Conservation (phyloP, 2,797 vertebrate species). For the Gymnoscopelus microlampas region DNA sequence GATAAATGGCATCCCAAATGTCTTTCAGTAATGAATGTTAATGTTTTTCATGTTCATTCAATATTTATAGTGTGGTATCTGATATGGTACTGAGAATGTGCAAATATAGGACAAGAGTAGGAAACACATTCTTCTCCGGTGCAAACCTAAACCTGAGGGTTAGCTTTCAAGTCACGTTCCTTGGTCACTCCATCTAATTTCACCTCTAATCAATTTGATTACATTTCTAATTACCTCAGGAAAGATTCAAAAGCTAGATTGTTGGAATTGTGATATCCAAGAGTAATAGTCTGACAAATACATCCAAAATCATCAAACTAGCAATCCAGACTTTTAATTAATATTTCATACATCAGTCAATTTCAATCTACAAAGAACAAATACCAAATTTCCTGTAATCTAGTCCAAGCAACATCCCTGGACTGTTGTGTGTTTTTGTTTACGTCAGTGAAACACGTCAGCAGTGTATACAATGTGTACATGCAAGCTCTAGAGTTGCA, state of each 20-base stretch:
- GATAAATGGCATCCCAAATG: constrained; percentile 1
- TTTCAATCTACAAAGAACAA: too few species aligned
- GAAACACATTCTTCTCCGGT: constrained; percentile 40
- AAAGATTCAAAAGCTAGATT: not conserved
- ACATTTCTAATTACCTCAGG: constrained; percentile 7
- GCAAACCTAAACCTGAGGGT: constrained; percentile 60
- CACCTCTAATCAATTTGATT: constrained; percentile 37
- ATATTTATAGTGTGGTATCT: constrained; percentile 63
- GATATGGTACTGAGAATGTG: constrained; percentile 49
- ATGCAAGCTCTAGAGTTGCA: constrained; percentile 35
- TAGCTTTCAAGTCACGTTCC: constrained; percentile 58
- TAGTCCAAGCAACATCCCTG: not conserved
- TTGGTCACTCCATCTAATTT: constrained; percentile 22
- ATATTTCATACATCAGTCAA: not conserved
- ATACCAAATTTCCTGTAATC: not conserved
- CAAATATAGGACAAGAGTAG: constrained; percentile 45
- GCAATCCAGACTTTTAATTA: not conserved
- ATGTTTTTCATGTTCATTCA: constrained; percentile 45
- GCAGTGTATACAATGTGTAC: constrained; percentile 10
- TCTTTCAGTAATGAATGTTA: constrained; percentile 14
- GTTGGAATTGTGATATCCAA: not conserved
- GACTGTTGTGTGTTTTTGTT: constrained; percentile 23
- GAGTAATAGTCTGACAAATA: not conserved
- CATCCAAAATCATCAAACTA: not conserved
- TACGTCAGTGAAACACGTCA: constrained; percentile 22